Base-by-base conservation (phyloP, 2,888 invertebrate species). In the Hirtodrosophila cameraria region DNA sequence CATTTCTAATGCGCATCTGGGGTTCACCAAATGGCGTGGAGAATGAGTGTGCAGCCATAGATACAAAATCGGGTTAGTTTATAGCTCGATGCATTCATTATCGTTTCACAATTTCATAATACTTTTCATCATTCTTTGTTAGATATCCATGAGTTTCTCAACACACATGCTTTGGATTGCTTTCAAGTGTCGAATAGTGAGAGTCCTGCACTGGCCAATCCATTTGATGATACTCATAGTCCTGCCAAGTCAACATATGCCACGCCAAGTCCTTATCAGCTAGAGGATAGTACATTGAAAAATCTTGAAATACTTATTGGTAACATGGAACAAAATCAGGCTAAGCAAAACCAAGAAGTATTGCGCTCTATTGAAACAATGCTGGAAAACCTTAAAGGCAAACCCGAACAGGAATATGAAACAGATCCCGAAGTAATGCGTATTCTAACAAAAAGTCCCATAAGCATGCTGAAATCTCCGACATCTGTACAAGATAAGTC, bases 1-100 rank as follows among this genome's bases (percentile, higher is more conserved):
- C 95, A 41, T 95, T 95, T 92, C 91, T 95, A 69, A 95, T 95
- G 94, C 92, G 94, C 88, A 95, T 96, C 81, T 95, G 95, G 94
- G 95, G 95, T 60, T 94, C 95, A 58, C 94, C 94, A 13, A 92
- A 93, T 55, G 94, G 94, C 69, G 93, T 93, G 69, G 95, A 95
- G 84, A 95, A 95, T 85, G 94, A 95, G 80, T 92, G 93, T 88
- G 86, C 71, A 8, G 92, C 93, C 63, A 92, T 92, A 42, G 85
- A 86, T 43, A 72, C 61, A 13, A 87, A 78, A 46, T 81, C 88
- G 62, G 86, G 86, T 86, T 75, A 87, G 88, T 79, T 76, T 43
- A 38, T 68, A 70, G 70, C 25, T 59, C 45, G 12, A 46, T 9
- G 49, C 43, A 8, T 23, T 25, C 50, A 43, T 49, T 23, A 6